Conservation (phyloP, 2,888 invertebrate species). For the Drosophila multiciliata region DNA sequence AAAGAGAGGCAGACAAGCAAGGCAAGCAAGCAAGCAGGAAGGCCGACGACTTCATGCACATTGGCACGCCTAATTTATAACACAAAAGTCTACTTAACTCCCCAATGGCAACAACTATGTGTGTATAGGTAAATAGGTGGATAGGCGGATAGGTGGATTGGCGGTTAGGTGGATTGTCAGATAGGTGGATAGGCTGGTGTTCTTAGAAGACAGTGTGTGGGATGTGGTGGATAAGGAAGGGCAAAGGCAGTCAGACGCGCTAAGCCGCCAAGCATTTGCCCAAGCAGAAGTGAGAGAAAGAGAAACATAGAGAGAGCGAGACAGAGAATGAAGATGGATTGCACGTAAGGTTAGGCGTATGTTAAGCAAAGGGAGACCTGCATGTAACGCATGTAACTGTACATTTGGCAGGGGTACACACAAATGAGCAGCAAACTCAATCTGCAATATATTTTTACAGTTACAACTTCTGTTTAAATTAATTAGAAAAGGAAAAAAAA, state of each 20-base stretch:
- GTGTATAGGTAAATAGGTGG: conserved; percentile 11
- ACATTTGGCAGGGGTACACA: not conserved
- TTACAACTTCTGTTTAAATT: not conserved
- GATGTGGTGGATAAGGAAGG: not conserved
- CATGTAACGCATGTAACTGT: not conserved
- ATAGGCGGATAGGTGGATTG: not conserved
- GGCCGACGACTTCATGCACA: conserved; percentile 58
- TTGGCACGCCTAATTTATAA: conserved; percentile 75
- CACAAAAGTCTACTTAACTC: conserved; percentile 78
- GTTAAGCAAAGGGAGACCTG: conserved; percentile 9
- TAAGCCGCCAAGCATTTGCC: conserved; percentile 52
- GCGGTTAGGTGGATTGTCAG: not conserved
- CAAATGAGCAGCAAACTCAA: not conserved
- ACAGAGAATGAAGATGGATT: not conserved
- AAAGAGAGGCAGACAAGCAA: not conserved
- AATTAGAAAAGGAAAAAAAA: not conserved
- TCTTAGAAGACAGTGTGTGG: not conserved
- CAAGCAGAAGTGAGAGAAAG: not conserved
- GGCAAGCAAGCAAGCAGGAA: not conserved
- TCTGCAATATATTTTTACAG: not conserved
- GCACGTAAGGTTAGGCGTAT: not conserved
- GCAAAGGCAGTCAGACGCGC: conserved; percentile 8
- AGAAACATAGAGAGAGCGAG: not conserved
- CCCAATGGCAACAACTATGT: conserved; percentile 50
- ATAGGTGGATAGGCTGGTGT: not conserved